A percentile compares a stretch with the other conserved stretches of the same genome.
Conservation (phyloP, 2,888 invertebrate species). For the Ernsta delagoae region DNA sequence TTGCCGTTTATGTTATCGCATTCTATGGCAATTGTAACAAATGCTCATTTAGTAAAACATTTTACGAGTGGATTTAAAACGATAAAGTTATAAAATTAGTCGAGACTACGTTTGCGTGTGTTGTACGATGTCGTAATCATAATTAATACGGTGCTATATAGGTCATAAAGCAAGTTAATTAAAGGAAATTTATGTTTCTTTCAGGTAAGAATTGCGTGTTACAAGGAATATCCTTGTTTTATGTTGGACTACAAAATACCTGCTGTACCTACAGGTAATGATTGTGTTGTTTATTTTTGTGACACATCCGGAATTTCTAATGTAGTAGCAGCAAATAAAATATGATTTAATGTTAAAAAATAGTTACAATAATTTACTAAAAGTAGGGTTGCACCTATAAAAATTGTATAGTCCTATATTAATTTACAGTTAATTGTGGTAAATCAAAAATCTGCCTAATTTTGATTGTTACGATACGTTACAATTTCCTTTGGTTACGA, state of each 20-base stretch:
- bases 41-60: slow-evolving; percentile 12
- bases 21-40: slow-evolving; percentile 13
- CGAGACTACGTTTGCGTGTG: slow-evolving; percentile 18
- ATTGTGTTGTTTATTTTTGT: background rate
- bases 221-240: slow-evolving; percentile 5
- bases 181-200: slow-evolving; percentile 32
- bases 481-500: too few relatives aligned
- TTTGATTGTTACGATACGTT: too few relatives aligned
- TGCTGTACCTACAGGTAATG: background rate
- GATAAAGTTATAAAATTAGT: slow-evolving; percentile 28
- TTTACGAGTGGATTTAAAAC: slow-evolving; percentile 10
- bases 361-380: background rate
- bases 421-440: too few relatives aligned
- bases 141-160: slow-evolving; percentile 28
- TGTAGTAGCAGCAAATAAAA: background rate
- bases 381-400: too few relatives aligned
- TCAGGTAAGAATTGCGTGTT: slow-evolving; percentile 29
- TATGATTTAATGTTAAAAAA: background rate
- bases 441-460: too few relatives aligned
- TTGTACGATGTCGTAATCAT: slow-evolving; percentile 26
- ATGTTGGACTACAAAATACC: background rate
- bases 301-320: background rate
- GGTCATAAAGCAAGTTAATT: slow-evolving; percentile 26
- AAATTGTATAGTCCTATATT: too few relatives aligned
- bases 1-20: too few relatives aligned